Evolutionary conservation across 1,140 invertebrate genomes (phyloP).

Genomic region (Mylabris phalerata): DNA sequence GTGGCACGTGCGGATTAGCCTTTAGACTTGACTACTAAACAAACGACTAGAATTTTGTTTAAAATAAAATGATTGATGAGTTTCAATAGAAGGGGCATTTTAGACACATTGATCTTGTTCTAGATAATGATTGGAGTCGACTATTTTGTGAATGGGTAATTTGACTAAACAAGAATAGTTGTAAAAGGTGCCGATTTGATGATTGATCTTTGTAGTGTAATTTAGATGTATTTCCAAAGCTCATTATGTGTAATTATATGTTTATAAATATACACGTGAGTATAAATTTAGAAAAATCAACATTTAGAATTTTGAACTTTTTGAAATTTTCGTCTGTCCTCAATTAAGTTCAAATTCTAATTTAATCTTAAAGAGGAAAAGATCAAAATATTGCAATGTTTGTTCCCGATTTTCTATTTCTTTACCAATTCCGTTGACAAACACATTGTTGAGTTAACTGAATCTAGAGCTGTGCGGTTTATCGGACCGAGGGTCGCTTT

Average conservation of each 20-base stretch:
- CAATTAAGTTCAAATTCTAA: too few relatives aligned
- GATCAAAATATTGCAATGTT: too few relatives aligned
- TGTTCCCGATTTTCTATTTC: conserved; percentile 6
- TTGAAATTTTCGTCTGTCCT: too few relatives aligned
- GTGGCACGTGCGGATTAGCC: conserved; percentile 12
- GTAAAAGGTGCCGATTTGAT: conserved; percentile 14
- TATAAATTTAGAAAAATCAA: too few relatives aligned
- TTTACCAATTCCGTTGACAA: conserved; percentile 22
- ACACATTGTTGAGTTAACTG: conserved; percentile 23
- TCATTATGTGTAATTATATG: too few relatives aligned
- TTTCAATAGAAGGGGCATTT: background rate
- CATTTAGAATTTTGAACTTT: too few relatives aligned
- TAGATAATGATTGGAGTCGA: background rate
- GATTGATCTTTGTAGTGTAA: conserved; percentile 1
- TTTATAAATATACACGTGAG: too few relatives aligned
- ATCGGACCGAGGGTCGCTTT: conserved; percentile 24
- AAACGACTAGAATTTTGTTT: conserved; percentile 10
- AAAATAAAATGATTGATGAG: conserved; percentile 20
- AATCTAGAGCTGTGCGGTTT: conserved; percentile 7
- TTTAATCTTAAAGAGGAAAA: too few relatives aligned
- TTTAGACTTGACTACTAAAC: conserved; percentile 2
- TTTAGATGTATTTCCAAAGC: conserved; percentile 1
- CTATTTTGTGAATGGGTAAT: too few relatives aligned
- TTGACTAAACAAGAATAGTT: background rate
- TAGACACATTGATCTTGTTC: background rate